Evolutionary conservation across 2,113 vertebrate species (phyloP).

Genomic region (Laticauda colubrina): DNA sequence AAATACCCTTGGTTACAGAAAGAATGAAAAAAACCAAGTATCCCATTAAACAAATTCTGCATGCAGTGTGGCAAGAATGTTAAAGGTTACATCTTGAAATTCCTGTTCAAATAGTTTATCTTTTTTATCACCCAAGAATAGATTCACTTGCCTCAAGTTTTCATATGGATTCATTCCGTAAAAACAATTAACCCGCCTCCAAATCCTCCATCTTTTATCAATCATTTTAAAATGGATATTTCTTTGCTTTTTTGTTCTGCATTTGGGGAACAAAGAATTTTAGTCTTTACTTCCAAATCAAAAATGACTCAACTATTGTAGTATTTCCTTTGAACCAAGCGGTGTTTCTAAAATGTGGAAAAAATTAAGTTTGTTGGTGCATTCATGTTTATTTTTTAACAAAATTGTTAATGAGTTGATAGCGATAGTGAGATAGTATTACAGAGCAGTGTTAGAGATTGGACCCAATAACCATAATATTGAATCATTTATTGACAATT

Average conservation of each 20-base stretch:
- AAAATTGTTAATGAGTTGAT: background rate
- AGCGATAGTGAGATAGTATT: too few relatives aligned
- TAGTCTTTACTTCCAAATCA: background rate
- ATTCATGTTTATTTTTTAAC: background rate
- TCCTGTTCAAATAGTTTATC: background rate
- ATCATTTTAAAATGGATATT: background rate
- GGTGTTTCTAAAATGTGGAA: background rate
- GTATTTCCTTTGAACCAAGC: background rate
- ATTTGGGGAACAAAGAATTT: background rate
- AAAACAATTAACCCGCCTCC: background rate
- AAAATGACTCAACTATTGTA: too few relatives aligned
- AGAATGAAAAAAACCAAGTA: slow-evolving; percentile 31
- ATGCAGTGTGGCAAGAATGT: background rate
- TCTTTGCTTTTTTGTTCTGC: background rate
- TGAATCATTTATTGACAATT: background rate
- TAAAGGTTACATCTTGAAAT: background rate
- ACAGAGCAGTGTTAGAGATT: background rate
- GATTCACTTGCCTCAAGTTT: background rate
- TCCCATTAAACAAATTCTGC: slow-evolving; percentile 28
- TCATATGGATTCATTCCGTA: background rate
- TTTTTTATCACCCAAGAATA: slow-evolving; percentile 15
- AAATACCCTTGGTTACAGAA: slow-evolving; percentile 3
- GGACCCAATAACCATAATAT: background rate
- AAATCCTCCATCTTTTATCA: background rate
- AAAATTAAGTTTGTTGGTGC: background rate